A percentile compares a stretch with the other conserved stretches of the same genome.
phyloP scores from a whole-genome alignment of 2,888 invertebrate species.

The Dendrolimus houi region DNA sequence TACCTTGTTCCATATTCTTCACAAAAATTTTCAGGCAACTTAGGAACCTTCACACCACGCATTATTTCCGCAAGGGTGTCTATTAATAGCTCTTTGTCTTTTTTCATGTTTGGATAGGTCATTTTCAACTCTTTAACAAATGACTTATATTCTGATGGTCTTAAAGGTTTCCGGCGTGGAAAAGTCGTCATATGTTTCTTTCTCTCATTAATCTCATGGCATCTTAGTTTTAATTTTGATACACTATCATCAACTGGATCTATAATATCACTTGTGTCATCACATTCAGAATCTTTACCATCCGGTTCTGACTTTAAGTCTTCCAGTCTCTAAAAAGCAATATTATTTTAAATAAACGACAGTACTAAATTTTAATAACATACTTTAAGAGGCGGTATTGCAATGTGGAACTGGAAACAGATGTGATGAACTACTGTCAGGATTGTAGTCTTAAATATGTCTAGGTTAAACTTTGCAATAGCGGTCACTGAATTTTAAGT shows the following conservation, averaged over 20 bases:
- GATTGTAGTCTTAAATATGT: no score
- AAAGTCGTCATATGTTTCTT: no score
- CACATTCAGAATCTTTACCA: neutral
- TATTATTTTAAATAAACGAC: no score
- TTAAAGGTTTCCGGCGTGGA: conserved; percentile 2
- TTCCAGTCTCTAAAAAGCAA: neutral
- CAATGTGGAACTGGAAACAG: no score
- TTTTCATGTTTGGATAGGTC: conserved; percentile 35
- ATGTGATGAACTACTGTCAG: no score
- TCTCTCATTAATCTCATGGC: no score
- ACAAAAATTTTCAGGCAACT: conserved; percentile 35
- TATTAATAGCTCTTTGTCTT: conserved; percentile 32
- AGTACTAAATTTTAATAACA: no score
- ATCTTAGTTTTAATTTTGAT: no score
- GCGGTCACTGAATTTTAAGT: no score
- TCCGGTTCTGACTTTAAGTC: neutral
- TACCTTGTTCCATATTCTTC: conserved; percentile 31
- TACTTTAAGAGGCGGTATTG: no score
- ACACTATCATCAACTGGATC: no score
- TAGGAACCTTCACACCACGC: conserved; percentile 37
- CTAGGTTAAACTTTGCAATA: no score
- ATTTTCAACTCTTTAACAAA: conserved; percentile 41
- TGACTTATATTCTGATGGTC: conserved; percentile 27
- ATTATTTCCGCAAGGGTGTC: conserved; percentile 41
- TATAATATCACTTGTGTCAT: neutral